Evolutionary conservation across 2,888 invertebrate species (phyloP).

Genomic region (Hydropsyche betteni): DNA sequence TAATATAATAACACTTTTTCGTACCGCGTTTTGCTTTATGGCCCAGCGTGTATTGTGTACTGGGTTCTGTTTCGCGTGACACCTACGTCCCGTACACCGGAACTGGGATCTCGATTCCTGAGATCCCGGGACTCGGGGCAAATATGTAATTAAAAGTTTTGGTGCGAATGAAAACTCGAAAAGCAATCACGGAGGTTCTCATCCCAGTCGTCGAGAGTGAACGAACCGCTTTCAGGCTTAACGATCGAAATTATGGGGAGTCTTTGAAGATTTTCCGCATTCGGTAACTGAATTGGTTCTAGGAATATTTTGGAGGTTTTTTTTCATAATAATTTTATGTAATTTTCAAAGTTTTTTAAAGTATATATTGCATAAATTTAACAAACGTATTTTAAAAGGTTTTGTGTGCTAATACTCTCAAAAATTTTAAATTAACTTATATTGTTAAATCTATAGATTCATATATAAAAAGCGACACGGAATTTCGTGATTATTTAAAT

Average conservation of each 20-base stretch:
- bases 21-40: too few relatives aligned
- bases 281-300: not conserved
- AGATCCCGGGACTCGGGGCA: conserved; percentile 40
- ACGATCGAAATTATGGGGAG: conserved; percentile 16
- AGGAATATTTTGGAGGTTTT: not conserved
- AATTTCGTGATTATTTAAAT: too few relatives aligned
- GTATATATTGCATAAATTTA: too few relatives aligned
- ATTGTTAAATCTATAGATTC: too few relatives aligned
- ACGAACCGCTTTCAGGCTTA: conserved; percentile 3
- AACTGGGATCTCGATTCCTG: not conserved
- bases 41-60: too few relatives aligned
- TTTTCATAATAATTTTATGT: not conserved
- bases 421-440: too few relatives aligned
- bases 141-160: conserved; percentile 52
- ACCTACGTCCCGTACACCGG: not conserved
- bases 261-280: too few relatives aligned
- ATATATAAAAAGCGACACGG: too few relatives aligned
- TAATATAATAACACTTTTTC: too few relatives aligned
- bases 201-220: conserved; percentile 16
- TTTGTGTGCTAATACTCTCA: too few relatives aligned
- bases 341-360: not conserved
- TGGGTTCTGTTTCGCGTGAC: not conserved
- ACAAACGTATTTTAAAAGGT: too few relatives aligned
- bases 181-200: conserved; percentile 49
- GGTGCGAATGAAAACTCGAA: conserved; percentile 52